A percentile compares a stretch with the other conserved stretches of the same genome.
Conservation (phyloP, 2,797 vertebrate genomes). For the Odontamblyopus rebecca region DNA sequence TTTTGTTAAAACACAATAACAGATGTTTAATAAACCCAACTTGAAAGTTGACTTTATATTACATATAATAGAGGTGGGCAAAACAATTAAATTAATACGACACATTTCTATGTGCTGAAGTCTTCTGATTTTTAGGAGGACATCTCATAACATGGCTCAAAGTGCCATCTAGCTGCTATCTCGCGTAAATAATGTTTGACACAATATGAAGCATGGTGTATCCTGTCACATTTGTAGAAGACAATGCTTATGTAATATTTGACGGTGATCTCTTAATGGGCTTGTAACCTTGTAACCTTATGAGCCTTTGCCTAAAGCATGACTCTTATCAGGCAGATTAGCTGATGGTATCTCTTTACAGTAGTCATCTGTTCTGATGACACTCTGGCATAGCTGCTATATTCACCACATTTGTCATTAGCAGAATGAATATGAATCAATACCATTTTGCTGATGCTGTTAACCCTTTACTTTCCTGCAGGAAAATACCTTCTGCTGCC, state of each 20-base stretch:
- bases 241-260: slow-evolving; percentile 25
- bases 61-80: not conserved
- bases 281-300: slow-evolving; percentile 33
- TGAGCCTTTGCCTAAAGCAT: slow-evolving; percentile 19
- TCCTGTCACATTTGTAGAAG: not conserved
- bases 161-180: slow-evolving; percentile 58
- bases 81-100: too few relatives aligned
- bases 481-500: slow-evolving; percentile 90
- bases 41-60: not conserved
- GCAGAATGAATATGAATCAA: not conserved
- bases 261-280: slow-evolving; percentile 50
- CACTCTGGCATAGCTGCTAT: not conserved
- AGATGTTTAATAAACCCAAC: not conserved
- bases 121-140: not conserved
- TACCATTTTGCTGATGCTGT: not conserved
- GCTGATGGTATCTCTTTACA: not conserved
- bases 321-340: slow-evolving; percentile 27
- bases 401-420: not conserved
- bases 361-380: slow-evolving; percentile 2
- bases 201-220: not conserved
- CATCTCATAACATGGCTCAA: slow-evolving; percentile 1
- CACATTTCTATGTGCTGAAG: not conserved
- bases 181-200: not conserved
- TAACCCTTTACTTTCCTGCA: slow-evolving; percentile 56
- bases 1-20: not conserved